Conservation (phyloP, 1,140 invertebrate genomes). For the Trypoxylus dichotomus region DNA sequence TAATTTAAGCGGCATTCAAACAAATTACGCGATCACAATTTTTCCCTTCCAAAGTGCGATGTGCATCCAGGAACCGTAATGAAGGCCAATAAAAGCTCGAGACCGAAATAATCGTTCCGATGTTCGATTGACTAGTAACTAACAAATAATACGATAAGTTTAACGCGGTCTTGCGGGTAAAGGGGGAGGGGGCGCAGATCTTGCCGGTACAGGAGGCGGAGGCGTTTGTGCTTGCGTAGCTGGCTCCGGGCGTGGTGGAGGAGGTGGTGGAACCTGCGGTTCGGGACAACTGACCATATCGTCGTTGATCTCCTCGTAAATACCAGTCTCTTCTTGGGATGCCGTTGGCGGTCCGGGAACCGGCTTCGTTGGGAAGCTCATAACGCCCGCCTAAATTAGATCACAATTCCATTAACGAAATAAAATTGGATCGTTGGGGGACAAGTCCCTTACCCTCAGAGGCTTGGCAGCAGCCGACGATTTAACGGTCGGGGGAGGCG, state of each 20-base stretch:
- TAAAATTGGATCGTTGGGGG: too few relatives aligned
- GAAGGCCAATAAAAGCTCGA: neutral
- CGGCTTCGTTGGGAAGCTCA: constrained; percentile 53
- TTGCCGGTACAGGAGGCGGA: constrained; percentile 65
- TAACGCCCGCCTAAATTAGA: constrained; percentile 46
- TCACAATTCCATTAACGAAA: constrained; percentile 46
- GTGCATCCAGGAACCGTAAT: too few relatives aligned
- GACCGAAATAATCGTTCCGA: neutral
- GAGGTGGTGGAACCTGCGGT: constrained; percentile 64
- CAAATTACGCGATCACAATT: too few relatives aligned
- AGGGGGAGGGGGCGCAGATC: constrained; percentile 67
- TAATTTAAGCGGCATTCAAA: too few relatives aligned
- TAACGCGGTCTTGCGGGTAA: constrained; percentile 65
- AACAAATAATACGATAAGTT: constrained; percentile 5
- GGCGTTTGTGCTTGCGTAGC: constrained; percentile 59
- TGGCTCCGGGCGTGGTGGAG: constrained; percentile 63
- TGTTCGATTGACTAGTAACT: neutral
- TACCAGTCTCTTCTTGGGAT: constrained; percentile 50
- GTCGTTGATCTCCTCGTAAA: constrained; percentile 62
- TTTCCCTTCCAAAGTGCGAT: too few relatives aligned
- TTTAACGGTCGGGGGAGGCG: constrained; percentile 48
- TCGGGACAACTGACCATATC: constrained; percentile 52
- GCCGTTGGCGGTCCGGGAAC: constrained; percentile 54
- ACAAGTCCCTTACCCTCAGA: constrained; percentile 50
- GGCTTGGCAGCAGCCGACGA: constrained; percentile 54